Evolutionary conservation across 2,113 vertebrate genomes (phyloP).

Genomic region (Propithecus coquereli): DNA sequence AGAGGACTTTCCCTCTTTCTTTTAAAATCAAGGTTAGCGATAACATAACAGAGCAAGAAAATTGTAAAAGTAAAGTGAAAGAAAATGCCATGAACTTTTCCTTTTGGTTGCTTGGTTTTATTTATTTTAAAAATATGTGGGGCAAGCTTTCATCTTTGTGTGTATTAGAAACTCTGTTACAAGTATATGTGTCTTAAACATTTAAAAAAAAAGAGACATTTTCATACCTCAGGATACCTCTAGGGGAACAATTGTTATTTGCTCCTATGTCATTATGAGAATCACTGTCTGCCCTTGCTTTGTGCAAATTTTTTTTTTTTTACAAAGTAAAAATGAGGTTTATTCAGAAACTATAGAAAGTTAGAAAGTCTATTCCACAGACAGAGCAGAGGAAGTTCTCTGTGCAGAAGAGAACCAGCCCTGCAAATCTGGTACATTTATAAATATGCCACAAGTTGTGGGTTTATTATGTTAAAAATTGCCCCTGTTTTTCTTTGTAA

Average conservation of each 20-base stretch:
- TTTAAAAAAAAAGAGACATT: not conserved
- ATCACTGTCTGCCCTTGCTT: not conserved
- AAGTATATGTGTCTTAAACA: not conserved
- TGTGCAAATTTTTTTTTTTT: not conserved
- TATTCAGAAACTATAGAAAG: too few species aligned
- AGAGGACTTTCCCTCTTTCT: not conserved
- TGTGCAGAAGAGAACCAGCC: too few species aligned
- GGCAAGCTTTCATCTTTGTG: not conserved
- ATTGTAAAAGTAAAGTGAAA: not conserved
- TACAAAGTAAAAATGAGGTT: too few species aligned
- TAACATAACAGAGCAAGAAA: not conserved
- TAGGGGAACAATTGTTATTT: not conserved
- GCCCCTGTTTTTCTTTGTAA: not conserved
- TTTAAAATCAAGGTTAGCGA: not conserved
- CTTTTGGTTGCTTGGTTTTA: not conserved
- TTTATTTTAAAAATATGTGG: not conserved
- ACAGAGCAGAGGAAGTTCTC: too few species aligned
- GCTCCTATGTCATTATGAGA: not conserved
- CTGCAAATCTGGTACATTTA: not conserved
- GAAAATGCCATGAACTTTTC: not conserved
- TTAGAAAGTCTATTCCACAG: too few species aligned
- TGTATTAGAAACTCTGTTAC: not conserved
- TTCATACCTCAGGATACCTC: not conserved
- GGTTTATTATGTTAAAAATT: not conserved
- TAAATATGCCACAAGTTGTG: not conserved